A percentile compares a stretch with the other conserved stretches of the same genome.
Evolutionary conservation across 23 tunicate species (phyloP).

Genomic region (Phallusia fumigata): DNA sequence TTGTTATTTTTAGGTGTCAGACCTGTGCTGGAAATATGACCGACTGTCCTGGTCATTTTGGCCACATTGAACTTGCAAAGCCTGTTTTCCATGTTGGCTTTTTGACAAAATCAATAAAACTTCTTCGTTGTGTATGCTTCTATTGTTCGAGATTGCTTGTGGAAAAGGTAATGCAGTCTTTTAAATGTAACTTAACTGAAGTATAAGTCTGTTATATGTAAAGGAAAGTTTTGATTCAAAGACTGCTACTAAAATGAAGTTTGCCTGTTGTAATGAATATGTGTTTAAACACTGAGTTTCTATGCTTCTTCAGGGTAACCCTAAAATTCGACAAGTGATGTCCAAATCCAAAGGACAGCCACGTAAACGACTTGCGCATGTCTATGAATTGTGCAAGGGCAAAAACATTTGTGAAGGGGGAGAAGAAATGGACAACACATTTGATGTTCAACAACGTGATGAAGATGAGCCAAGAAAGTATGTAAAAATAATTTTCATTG

Average conservation of each 20-base stretch:
- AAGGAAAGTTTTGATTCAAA: background rate
- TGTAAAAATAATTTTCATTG: background rate
- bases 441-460: slow-evolving; percentile 62
- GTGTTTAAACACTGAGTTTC: background rate
- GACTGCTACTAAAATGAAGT: background rate
- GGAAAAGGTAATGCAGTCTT: slow-evolving; percentile 98
- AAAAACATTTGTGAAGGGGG: slow-evolving; percentile 99
- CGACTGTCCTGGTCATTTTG: slow-evolving; percentile 99
- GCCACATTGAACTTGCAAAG: slow-evolving; percentile 95
- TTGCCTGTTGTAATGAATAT: background rate
- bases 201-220: background rate
- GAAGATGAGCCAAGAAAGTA: slow-evolving; percentile 95
- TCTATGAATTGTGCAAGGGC: slow-evolving; percentile 98
- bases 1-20: slow-evolving; percentile 65
- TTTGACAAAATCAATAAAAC: slow-evolving; percentile 87
- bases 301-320: slow-evolving; percentile 46
- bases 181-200: too few species aligned
- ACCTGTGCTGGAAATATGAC: slow-evolving; percentile 99
- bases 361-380: slow-evolving; percentile 86
- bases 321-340: slow-evolving; percentile 84
- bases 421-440: slow-evolving; percentile 92
- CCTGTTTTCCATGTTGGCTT: slow-evolving; percentile 98
- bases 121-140: slow-evolving; percentile 95
- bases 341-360: slow-evolving; percentile 80
- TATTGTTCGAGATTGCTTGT: slow-evolving; percentile 92